These are phyloP conservation scores for Hypselothyrea guttata DNA, from an alignment of 2,888 invertebrate species.

Conservation along the genomic window DNA sequence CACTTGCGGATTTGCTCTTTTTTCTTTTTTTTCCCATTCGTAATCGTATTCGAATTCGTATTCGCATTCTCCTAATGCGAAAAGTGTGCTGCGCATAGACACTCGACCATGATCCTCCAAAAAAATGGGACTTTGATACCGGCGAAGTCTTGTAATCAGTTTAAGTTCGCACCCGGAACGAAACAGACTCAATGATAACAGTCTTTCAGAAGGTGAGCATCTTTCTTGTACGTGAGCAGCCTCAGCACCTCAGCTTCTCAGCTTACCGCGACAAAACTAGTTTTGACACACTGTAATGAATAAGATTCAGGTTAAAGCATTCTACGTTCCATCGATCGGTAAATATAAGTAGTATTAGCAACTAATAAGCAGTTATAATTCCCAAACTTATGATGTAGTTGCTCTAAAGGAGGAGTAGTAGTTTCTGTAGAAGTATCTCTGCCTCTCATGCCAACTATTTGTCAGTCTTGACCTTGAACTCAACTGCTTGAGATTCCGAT, in stretches of 20 bases:
- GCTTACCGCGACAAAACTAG: constrained; percentile 40
- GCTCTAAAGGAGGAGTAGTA: no score
- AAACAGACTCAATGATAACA: constrained; percentile 61
- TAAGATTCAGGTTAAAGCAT: constrained; percentile 18
- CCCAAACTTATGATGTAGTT: no score
- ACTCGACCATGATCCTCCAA: constrained; percentile 50
- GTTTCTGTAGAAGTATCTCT: no score
- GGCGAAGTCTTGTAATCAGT: constrained; percentile 36
- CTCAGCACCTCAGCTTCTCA: background rate
- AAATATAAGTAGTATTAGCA: no score
- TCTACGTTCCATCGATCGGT: background rate
- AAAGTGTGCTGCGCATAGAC: no score
- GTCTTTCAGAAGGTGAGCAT: constrained; percentile 60
- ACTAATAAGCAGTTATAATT: no score
- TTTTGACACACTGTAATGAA: constrained; percentile 41
- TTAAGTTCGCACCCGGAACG: constrained; percentile 36
- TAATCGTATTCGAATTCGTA: no score
- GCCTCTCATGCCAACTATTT: no score
- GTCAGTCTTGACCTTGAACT: background rate
- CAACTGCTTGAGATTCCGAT: background rate
- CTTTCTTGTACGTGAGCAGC: constrained; percentile 19
- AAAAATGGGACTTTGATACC: constrained; percentile 37
- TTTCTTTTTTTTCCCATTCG: no score
- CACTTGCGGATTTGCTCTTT: constrained; percentile 14
- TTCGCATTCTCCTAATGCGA: no score